A percentile compares a stretch with the other conserved stretches of the same genome.
These are phyloP conservation scores for Bolborhynchus lineola DNA, from an alignment of 2,113 vertebrate genomes.

Conservation along the genomic window DNA sequence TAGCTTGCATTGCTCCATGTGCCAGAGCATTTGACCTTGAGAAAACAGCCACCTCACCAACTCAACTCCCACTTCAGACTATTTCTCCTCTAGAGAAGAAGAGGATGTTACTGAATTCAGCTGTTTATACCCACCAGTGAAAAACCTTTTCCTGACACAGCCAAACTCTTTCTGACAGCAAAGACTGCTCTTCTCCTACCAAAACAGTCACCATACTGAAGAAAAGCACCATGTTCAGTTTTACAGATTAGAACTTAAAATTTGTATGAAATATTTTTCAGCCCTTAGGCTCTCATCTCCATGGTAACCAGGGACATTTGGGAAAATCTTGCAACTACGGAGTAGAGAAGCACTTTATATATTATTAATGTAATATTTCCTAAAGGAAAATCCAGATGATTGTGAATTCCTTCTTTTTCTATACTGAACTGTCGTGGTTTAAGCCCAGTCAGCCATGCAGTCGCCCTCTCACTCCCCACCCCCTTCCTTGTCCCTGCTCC, in stretches of 20 bases:
- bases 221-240: not conserved
- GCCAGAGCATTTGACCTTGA: not conserved
- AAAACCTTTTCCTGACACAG: not conserved
- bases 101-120: not conserved
- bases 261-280: slow-evolving; percentile 23
- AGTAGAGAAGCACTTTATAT: not conserved
- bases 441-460: too few species aligned
- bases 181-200: not conserved
- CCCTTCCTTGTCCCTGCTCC: too few species aligned
- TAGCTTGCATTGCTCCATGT: not conserved
- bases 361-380: slow-evolving; percentile 31
- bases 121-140: not conserved
- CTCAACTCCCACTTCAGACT: not conserved
- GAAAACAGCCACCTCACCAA: not conserved
- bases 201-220: not conserved
- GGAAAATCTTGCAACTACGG: slow-evolving; percentile 7
- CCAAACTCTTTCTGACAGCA: not conserved
- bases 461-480: too few species aligned
- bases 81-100: not conserved
- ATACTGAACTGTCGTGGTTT: too few species aligned
- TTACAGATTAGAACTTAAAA: not conserved
- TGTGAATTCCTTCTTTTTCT: not conserved
- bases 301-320: slow-evolving; percentile 20
- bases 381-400: not conserved
- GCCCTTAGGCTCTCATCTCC: slow-evolving; percentile 14